Base-by-base conservation (phyloP, 1,140 invertebrate genomes). In the Pentalonia nigronervosa region DNA sequence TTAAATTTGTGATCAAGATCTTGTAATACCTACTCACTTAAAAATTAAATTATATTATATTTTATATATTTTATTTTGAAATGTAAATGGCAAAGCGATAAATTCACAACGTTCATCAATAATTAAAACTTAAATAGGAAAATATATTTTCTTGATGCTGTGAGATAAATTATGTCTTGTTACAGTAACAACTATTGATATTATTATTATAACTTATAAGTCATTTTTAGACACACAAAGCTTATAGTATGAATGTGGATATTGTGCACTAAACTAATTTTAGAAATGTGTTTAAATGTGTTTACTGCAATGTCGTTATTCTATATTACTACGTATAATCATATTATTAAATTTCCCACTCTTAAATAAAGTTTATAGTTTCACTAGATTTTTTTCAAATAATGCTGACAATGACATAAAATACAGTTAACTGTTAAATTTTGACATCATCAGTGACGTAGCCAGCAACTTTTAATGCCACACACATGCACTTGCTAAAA, bases 291-390 rank as follows among this genome's bases (percentile, higher is more conserved):
- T 67, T 67, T 76, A n/a, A n/a, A 76, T 76, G 60, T 76, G 30
- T 67, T 67, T n/a, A 76, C 60, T 76, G 30, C 60, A 76, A 76
- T 76, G 60, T n/a, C 60, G 60, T 76, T 76, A 76, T 76, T 76
- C 30, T 76, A 76, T 76, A 76, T 76, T 76, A 76, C 14, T 7
- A 4, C 41, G 30, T 76, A n/a, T 76, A 76, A n/a, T 76, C 60
- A 76, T n/a, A 34, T 76, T 76, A 76, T 76, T 76, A 76, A 76
- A 76, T 76, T 76, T 14, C 6, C 1, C 4, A 1, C 14, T 76
- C 30, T 76, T 76, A 76, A 76, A 20, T 17, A 76, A 76, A 6
- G 60, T 76, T 76, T 76, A 76, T 17, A 76, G 60, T 76, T 76
- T 76, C 1, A 20, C 30, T 76, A 76, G n/a, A 76, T n/a, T n/a